These are phyloP conservation scores for Potamarius usumacintae DNA, from an alignment of 2,113 vertebrate genomes.

Conservation along the genomic window DNA sequence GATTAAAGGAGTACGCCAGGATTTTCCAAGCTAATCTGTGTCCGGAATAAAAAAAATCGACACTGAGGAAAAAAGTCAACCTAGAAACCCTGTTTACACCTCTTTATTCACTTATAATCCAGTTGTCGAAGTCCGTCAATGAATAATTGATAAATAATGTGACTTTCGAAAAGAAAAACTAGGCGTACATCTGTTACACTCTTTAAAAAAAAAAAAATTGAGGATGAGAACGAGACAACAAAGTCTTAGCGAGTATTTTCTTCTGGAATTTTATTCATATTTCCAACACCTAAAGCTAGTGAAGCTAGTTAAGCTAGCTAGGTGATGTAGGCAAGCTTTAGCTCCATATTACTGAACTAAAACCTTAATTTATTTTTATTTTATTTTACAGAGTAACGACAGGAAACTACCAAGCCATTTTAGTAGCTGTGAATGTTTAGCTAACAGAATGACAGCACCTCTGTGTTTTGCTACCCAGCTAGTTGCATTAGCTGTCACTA, in stretches of 20 bases:
- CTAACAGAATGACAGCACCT: not conserved
- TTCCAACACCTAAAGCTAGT: not conserved
- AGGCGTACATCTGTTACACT: too few species aligned
- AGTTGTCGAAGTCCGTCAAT: not conserved
- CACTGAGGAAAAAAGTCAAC: not conserved
- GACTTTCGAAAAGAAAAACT: not conserved
- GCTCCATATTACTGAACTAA: not conserved
- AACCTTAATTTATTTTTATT: not conserved
- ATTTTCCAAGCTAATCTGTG: not conserved
- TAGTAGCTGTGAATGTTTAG: not conserved
- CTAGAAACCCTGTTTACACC: not conserved
- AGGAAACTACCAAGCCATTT: not conserved
- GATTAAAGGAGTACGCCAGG: conserved; percentile 6
- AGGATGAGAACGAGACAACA: not conserved
- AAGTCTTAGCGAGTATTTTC: not conserved
- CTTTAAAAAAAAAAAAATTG: not conserved
- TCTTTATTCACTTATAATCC: not conserved
- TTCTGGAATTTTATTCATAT: not conserved
- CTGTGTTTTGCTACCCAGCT: not conserved
- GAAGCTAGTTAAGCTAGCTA: not conserved
- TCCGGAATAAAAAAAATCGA: not conserved
- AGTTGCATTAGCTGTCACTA: not conserved
- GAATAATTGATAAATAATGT: not conserved
- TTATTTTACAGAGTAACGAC: not conserved
- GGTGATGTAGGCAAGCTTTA: not conserved